Base-by-base conservation (phyloP, 2,797 vertebrate species). In the Mus minutoides region DNA sequence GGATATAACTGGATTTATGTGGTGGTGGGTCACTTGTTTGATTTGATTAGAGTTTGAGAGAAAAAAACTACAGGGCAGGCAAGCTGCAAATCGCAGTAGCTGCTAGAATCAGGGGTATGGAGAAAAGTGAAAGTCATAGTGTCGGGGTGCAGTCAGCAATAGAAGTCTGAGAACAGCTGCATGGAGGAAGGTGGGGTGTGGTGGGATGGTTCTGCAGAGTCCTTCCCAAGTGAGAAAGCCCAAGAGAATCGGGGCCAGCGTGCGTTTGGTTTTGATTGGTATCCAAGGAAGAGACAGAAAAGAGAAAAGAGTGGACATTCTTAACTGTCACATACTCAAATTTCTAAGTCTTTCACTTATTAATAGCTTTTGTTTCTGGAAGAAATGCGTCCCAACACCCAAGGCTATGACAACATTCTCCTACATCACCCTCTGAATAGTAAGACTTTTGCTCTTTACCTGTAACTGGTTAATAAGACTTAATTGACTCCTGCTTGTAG, bases 331-430 rank as follows among this genome's bases (percentile, higher is more conserved):
- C 49, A 73, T 60, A 95, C 12, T 93, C 78, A 93, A 43, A 86
- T 88, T 31, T 86, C 75, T 26, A 82, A 49, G 78, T 75, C 56
- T 89, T 91, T 89, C 40, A 60, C 60, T 90, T 69, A 73, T 58
- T 17, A 62, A 52, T 76, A 21, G 9, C 8, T 52, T 90, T 76
- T 86, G 58, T 78, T 24, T 75, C 75, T 54, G 14, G 14, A 94
- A 83, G 93, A 95, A 93, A 67, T 83, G 37, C 62, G 95, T 91
- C n/a, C 89, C 56, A 73, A 40, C 24, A 31, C 46, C 4, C 80
- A 94, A 93, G 26, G 31, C 87, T 77, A 88, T 49, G 56, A 92
- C 67, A 77, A 76, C 71, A 82, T 37, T 95, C 86, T 86, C 85
- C 24, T 88, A 1, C 52, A 62, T 83, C 40, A 78, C 60, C 54